Evolutionary conservation across 2,113 vertebrate species (phyloP), one percentile per base, ranked within the genome.

Genomic region (Leiothrix lutea): DNA sequence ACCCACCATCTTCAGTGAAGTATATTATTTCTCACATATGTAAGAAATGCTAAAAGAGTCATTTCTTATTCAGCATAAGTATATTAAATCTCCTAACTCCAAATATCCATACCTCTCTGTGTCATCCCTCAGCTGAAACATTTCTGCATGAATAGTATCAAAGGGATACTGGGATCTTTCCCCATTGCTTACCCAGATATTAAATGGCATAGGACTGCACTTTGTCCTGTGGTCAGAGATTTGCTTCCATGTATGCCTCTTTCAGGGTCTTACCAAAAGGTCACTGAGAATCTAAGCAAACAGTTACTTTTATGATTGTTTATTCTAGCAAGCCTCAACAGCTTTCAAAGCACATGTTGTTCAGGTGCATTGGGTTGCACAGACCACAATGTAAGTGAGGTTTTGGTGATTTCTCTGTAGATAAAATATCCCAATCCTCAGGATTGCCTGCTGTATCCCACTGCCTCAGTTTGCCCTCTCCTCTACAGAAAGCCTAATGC

Each of bases 351-450:
- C 8, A 3, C 14, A 3, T 0, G 72, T 62, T 61, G 15, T 24
- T 40, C 35, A 36, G 0, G 0, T 57, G 33, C 15, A 22, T 44
- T 72, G 7, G 1, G 21, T 20, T 60, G 42, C 38, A 60, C 16
- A 28, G 80, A 61, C 31, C 9, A 24, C 26, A 77, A 7, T 17
- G 8, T 19, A 78, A 36, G 35, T 21, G 24, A 78, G 2, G 6
- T 31, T 80, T 81, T 58, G 4, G 6, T 40, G 33, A n/a, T 58
- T 82, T 77, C 47, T 64, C 44, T 8, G 1, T 18, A 42, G 17
- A 67, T 53, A 66, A 0, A 3, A 7, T 38, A 35, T 11, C 11
- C 16, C 4, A 3, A 29, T 18, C 21, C 35, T 10, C 8, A 6
- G 25, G 20, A 67, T 5, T 87, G 29, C 7, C 61, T 2, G 1